These are phyloP conservation scores for Alces alces DNA, from an alignment of 2,113 vertebrate species.

Conservation along the genomic window DNA sequence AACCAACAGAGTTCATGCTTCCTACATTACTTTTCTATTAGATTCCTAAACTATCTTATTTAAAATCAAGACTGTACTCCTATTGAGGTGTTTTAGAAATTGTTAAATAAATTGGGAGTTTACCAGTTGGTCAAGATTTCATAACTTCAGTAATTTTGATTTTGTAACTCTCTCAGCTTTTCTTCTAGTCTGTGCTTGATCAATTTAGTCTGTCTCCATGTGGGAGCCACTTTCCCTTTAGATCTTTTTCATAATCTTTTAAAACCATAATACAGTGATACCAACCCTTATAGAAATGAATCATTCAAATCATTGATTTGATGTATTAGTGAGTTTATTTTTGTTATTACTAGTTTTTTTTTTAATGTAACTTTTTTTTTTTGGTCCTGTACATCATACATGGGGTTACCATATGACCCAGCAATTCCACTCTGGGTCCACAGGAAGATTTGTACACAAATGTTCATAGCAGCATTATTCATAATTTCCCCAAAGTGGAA, in stretches of 20 bases:
- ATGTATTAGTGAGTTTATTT: background rate
- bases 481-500: background rate
- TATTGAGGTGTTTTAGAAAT: background rate
- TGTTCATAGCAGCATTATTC: background rate
- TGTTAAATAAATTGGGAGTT: background rate
- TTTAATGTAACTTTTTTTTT: background rate
- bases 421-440: background rate
- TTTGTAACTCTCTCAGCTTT: conserved; percentile 15
- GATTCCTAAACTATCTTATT: background rate
- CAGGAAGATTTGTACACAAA: background rate
- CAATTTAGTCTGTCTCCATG: background rate
- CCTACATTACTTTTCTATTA: background rate
- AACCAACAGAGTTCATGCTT: background rate
- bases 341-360: background rate
- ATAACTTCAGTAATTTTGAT: background rate
- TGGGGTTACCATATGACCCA: background rate
- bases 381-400: background rate
- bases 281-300: background rate
- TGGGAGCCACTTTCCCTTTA: background rate
- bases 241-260: background rate
- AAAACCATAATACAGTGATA: background rate
- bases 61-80: background rate
- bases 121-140: background rate
- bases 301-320: background rate
- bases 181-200: background rate